phyloP scores from a whole-genome alignment of 2,113 vertebrate species.

The Urocitellus parryii region DNA sequence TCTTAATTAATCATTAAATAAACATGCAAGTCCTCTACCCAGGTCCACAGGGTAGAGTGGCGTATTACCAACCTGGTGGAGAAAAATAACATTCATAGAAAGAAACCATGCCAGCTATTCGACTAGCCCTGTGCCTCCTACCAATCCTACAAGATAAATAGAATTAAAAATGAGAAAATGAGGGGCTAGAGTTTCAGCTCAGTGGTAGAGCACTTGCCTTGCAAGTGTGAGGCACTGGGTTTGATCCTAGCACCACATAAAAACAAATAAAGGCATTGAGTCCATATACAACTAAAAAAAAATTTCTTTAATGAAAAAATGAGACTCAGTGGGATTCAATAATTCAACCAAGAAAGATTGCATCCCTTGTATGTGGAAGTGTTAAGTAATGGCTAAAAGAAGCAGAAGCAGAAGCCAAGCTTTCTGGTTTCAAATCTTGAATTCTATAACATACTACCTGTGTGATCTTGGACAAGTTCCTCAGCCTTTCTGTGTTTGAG shows the following conservation, averaged over 20 bases:
- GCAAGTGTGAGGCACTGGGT: no score
- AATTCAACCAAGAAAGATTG: background rate
- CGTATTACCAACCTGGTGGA: background rate
- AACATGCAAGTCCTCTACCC: background rate
- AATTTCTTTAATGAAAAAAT: background rate
- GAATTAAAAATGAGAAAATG: background rate
- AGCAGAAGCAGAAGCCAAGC: background rate
- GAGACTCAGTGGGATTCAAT: background rate
- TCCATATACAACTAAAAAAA: no score
- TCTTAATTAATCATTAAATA: constrained; percentile 39
- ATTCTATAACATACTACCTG: background rate
- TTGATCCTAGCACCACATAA: no score
- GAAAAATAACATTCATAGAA: background rate
- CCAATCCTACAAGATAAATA: background rate
- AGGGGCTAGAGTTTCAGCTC: no score
- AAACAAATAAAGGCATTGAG: no score
- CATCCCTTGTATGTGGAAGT: background rate
- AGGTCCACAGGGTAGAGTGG: background rate
- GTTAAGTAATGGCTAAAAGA: background rate
- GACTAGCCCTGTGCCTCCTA: background rate
- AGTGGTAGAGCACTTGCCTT: no score
- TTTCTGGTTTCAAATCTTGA: constrained; percentile 4
- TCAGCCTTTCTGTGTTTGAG: background rate
- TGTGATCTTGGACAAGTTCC: background rate
- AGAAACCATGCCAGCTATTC: background rate